A percentile compares a stretch with the other conserved stretches of the same genome.
Conservation (phyloP, 2,888 invertebrate genomes). For the Conus canariensis region DNA sequence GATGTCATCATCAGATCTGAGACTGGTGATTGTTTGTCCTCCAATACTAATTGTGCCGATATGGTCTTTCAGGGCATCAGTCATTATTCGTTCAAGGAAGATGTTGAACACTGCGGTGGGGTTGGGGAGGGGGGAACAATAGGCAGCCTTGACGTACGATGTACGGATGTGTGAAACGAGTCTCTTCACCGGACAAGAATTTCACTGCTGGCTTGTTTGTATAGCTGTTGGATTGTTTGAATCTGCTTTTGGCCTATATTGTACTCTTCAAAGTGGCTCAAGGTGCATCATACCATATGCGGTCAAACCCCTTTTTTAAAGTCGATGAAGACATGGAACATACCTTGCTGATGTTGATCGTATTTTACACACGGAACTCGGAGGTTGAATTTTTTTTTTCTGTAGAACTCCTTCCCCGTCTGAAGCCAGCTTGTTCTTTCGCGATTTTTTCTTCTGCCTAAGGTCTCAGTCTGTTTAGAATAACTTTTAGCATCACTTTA, state of each 20-base stretch:
- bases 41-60: conserved; percentile 49
- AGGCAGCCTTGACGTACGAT: conserved; percentile 48
- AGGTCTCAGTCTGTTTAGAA: background rate
- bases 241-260: conserved; percentile 33
- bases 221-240: background rate
- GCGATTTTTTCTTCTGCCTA: background rate
- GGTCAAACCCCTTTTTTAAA: conserved; percentile 32
- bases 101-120: background rate
- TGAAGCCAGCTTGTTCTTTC: conserved; percentile 26
- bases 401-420: conserved; percentile 9
- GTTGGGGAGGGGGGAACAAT: background rate
- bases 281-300: conserved; percentile 20
- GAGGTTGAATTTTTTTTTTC: conserved; percentile 27
- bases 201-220: conserved; percentile 12
- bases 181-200: conserved; percentile 34
- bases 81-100: background rate
- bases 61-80: conserved; percentile 46
- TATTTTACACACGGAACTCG: background rate
- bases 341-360: background rate
- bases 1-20: conserved; percentile 19
- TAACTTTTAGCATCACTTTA: conserved; percentile 17
- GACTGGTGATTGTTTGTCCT: conserved; percentile 47
- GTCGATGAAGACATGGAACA: conserved; percentile 34
- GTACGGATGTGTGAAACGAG: conserved; percentile 49
- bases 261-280: conserved; percentile 34